Base-by-base conservation (phyloP, 2,888 invertebrate genomes). In the Petrolisthes cinctipes region DNA sequence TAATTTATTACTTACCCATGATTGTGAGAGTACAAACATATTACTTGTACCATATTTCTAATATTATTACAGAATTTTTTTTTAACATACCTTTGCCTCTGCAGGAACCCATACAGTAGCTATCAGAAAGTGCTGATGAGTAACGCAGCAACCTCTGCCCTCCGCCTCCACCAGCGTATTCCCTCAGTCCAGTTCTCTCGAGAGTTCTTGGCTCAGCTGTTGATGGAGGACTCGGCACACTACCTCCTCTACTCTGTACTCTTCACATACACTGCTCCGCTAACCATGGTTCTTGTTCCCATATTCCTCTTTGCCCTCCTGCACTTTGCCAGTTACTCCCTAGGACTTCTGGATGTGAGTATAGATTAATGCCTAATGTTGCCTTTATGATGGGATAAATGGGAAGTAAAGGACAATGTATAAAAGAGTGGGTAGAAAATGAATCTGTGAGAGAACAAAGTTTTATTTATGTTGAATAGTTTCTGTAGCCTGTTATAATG, bases 181-280 rank as follows among this genome's bases (percentile, higher is more conserved):
- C 98, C 98, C 37, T 94, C 95, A 91, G 96, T 98, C 92, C 94
- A 96, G 88, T 94, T 99, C 86, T 96, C 95, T 61, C 94, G 96
- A 90, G 96, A 97, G 93, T 99, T 98, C 93, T 93, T 99, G 89
- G 94, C 95, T 20, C 85, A 86, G 68, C 76, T 91, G 80, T n/a
- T 91, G 80, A 85, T 89, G 86, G 91, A 91, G 71, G 94, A 94
- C 91, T 98, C 98, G 92, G 98, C 97, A 91, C 99, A 99, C 93
- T 99, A 99, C 92, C 94, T 99, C 91, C 96, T 99, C 94, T 99
- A 96, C 93, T 97, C 98, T 79, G 94, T 98, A 91, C 97, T 99
- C 92, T 99, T 99, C 93, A 95, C 99, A 92, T 97, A 97, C 93
- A 96, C 96, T 66, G 94, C 96, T 87, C 98, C 99, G 54, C 95